Percentiles rank a stretch among this genome's conserved stretches.
These are phyloP conservation scores for Penaeus japonicus DNA, from an alignment of 1,140 invertebrate species.

Conservation along the genomic window DNA sequence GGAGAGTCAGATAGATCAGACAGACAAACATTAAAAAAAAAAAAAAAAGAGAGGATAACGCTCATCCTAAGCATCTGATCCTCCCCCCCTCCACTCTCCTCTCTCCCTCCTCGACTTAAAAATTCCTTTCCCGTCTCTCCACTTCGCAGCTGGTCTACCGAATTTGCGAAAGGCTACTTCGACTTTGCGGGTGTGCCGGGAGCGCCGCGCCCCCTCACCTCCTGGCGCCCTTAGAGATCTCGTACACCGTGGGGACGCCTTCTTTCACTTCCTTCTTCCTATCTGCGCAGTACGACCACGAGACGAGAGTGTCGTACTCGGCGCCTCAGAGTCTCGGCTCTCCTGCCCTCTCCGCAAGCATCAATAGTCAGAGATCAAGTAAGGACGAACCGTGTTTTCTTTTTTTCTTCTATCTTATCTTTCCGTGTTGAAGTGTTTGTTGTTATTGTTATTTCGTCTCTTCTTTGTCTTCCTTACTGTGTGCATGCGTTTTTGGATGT, in stretches of 20 bases:
- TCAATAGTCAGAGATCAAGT: conserved; percentile 34
- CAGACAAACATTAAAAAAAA: too few species aligned
- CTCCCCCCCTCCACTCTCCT: background rate
- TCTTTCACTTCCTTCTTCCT: conserved; percentile 60
- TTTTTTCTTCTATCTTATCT: too few species aligned
- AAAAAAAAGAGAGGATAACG: too few species aligned
- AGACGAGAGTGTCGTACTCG: conserved; percentile 53
- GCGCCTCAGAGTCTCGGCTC: conserved; percentile 53
- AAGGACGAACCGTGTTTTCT: background rate
- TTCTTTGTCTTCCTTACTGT: too few species aligned
- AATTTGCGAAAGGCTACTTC: conserved; percentile 79
- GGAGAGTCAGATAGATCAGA: too few species aligned
- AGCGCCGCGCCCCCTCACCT: conserved; percentile 48
- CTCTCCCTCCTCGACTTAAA: background rate
- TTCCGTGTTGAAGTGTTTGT: too few species aligned
- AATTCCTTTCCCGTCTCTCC: background rate
- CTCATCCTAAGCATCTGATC: background rate
- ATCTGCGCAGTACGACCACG: conserved; percentile 53
- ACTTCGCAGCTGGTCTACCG: conserved; percentile 75
- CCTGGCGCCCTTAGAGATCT: conserved; percentile 58
- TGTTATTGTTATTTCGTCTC: too few species aligned
- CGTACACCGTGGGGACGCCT: conserved; percentile 57
- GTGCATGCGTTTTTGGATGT: too few species aligned
- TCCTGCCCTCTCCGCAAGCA: conserved; percentile 33
- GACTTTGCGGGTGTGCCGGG: conserved; percentile 67